phyloP scores from a whole-genome alignment of 2,113 vertebrate species.

The Larimichthys crocea region DNA sequence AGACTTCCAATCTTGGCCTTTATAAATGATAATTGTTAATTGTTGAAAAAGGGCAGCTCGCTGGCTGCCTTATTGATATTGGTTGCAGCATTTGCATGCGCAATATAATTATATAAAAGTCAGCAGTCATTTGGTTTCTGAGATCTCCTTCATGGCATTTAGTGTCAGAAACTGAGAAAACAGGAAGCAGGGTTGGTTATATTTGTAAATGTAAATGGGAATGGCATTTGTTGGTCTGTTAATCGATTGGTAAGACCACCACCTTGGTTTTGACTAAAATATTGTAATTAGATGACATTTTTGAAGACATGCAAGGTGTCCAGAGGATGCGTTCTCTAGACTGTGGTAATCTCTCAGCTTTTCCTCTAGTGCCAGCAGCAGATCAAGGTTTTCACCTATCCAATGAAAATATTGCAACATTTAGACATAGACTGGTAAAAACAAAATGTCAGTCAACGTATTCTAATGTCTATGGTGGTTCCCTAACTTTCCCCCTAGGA shows the following conservation, averaged over 20 bases:
- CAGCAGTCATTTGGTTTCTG: constrained; percentile 10
- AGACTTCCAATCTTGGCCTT: constrained; percentile 11
- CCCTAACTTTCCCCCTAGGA: no score
- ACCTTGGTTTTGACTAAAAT: neutral
- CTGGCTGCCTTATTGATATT: constrained; percentile 24
- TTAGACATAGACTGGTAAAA: neutral
- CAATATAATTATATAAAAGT: neutral
- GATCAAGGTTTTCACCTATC: neutral
- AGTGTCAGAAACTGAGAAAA: neutral
- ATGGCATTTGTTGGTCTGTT: no score
- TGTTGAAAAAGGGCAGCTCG: neutral
- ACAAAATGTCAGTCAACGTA: no score
- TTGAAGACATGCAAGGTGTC: neutral
- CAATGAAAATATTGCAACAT: neutral
- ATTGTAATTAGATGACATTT: neutral
- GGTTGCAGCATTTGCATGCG: constrained; percentile 23
- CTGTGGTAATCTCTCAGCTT: neutral
- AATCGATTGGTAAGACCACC: neutral
- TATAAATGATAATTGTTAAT: constrained; percentile 41
- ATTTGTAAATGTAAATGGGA: neutral
- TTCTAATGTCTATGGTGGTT: no score
- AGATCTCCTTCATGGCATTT: neutral
- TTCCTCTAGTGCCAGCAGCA: neutral
- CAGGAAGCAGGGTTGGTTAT: neutral
- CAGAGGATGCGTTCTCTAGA: neutral